Base-by-base conservation (phyloP, 2,797 vertebrate genomes). In the Coracias cyanogaster region DNA sequence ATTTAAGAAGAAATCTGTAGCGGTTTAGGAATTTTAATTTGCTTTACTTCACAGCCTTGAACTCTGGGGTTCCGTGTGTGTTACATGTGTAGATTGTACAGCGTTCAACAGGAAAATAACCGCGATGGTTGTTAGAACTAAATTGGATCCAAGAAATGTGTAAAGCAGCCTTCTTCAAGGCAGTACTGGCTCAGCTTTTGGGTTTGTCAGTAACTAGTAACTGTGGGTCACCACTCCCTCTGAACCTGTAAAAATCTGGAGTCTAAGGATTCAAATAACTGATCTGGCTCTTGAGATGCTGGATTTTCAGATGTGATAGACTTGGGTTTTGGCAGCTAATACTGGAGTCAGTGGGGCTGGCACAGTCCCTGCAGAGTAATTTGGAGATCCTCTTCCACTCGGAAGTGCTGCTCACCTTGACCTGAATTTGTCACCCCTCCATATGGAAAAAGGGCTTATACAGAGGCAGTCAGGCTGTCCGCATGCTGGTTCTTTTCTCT, bases 401-500 rank as follows among this genome's bases (percentile, higher is more conserved):
- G 15, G 37, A 57, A 10, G 21, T 2, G 2, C 6, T 80, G 28
- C 57, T 49, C 12, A 4, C 17, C 41, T 41, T 19, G n/a, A 7
- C 29, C 14, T 10, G 61, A 24, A 12, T 45, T 39, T 66, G 5
- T 26, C 31, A 48, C 8, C 6, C 4, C 15, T 82, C 24, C 3
- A 0, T 17, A 4, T 6, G 21, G 37, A 17, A 48, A 55, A 74
- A 66, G 16, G 29, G 41, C 15, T 78, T 25, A 8, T 6, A 3
- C 3, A 18, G 31, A 62, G 11, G 8, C 29, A 4, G n/a, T 7
- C 5, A 10, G 28, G 48, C 29, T 37, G 12, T n/a, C 37, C 41
- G 26, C 0, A 2, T 8, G 49, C 31, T 2, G 2, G 15, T 26
- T 33, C 8, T 21, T 52, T 55, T 29, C 19, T 39, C 37, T 37